Evolutionary conservation across 2,888 invertebrate genomes (phyloP), one percentile per base, ranked within the genome.

Genomic region (Pseudococcus longispinus): DNA sequence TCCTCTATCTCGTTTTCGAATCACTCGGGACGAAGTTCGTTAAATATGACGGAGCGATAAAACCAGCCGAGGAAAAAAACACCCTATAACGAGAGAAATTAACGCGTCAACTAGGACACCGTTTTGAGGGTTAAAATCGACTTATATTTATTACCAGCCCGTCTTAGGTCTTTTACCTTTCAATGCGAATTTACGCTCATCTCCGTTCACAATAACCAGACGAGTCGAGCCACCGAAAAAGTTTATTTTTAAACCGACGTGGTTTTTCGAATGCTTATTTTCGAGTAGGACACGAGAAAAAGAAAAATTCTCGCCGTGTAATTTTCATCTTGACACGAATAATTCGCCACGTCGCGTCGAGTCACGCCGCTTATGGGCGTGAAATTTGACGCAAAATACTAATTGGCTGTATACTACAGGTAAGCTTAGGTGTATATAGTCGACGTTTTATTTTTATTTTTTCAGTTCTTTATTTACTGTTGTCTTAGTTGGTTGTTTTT

Each of bases 401-500:
- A 80, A 80, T 80, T 80, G 77, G 42, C 77, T 80, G 2, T 37
- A 51, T 23, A 60, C 60, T 37, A 42, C 77, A 80, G 77, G 77
- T 80, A 80, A 77, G 2, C 5, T 51, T n/a, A 60, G 32, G 77
- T 77, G 37, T 37, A 37, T 37, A 32, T 37, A 77, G 13, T 32
- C 77, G 77, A 37, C 77, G 37, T 80, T 60, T 70, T 80, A 42
- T 42, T 80, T 80, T 80, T 80, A 74, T 80, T 80, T 80, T 37
- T 80, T 20, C 42, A 70, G 42, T 20, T 80, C 77, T 80, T 80
- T 80, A 80, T 80, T 80, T 80, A 42, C 77, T 80, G 77, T 80
- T 80, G 77, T 80, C 77, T 80, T 74, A 74, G 74, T 74, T 42
- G 77, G 77, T 80, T 80, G 77, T 80, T 80, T 80, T 80, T 80